Evolutionary conservation across 2,888 invertebrate species (phyloP).

Genomic region (Drosophila dives): DNA sequence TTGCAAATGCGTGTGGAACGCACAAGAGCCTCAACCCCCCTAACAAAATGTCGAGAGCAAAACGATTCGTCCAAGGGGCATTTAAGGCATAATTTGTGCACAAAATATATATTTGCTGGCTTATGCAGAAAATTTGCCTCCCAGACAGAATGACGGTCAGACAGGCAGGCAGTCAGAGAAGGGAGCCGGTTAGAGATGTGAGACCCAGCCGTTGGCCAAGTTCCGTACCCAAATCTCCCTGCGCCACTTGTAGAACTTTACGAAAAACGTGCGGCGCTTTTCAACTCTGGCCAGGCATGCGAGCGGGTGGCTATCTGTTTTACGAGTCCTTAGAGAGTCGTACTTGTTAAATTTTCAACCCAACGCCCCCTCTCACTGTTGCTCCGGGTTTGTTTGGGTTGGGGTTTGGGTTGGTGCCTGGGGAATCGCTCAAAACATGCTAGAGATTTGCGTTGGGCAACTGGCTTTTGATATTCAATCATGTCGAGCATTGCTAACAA

Average conservation of each 20-base stretch:
- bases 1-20: slow-evolving; percentile 65
- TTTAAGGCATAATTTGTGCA: slow-evolving; percentile 75
- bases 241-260: slow-evolving; percentile 72
- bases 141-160: slow-evolving; percentile 19
- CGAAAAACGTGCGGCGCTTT: slow-evolving; percentile 71
- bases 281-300: slow-evolving; percentile 50
- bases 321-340: slow-evolving; percentile 75
- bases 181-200: neutral
- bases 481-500: slow-evolving; percentile 58
- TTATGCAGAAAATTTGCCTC: slow-evolving; percentile 58
- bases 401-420: slow-evolving; percentile 5
- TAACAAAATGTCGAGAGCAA: slow-evolving; percentile 1
- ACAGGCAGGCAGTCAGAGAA: slow-evolving; percentile 4
- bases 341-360: slow-evolving; percentile 71
- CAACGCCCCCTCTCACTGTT: slow-evolving; percentile 43
- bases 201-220: slow-evolving; percentile 12
- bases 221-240: slow-evolving; percentile 37
- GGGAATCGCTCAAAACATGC: slow-evolving; percentile 62
- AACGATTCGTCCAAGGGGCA: slow-evolving; percentile 36
- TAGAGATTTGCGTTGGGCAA: slow-evolving; percentile 73
- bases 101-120: slow-evolving; percentile 68
- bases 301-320: slow-evolving; percentile 67
- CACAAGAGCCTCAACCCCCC: slow-evolving; percentile 4
- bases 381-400: neutral
- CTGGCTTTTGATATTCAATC: slow-evolving; percentile 79